A percentile compares a stretch with the other conserved stretches of the same genome.
Conservation (phyloP, 2,113 vertebrate species). For the Vanacampus margaritifer region DNA sequence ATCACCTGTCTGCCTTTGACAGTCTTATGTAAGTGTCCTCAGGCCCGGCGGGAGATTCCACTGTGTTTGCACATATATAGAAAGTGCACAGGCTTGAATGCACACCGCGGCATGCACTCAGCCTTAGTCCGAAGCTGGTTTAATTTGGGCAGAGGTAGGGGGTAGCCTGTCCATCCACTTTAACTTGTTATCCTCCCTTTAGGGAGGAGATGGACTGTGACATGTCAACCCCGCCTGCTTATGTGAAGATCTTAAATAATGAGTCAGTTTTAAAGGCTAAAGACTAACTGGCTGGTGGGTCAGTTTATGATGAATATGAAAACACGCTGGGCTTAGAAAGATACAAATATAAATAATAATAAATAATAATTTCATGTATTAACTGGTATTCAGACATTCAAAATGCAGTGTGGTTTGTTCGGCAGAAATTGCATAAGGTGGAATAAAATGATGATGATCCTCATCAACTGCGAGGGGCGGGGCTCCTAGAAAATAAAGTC, state of each 20-base stretch:
- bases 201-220: conserved; percentile 58
- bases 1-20: conserved; percentile 40
- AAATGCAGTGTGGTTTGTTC: too few species aligned
- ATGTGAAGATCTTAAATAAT: conserved; percentile 52
- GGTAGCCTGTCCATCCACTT: conserved; percentile 49
- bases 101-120: conserved; percentile 23
- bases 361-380: not conserved
- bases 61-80: conserved; percentile 36
- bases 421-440: not conserved
- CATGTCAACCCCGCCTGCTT: conserved; percentile 46
- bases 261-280: conserved; percentile 39
- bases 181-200: conserved; percentile 51
- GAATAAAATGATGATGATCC: not conserved
- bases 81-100: conserved; percentile 16
- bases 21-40: conserved; percentile 55
- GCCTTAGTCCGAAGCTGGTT: conserved; percentile 29
- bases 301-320: conserved; percentile 15
- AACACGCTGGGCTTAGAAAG: too few species aligned
- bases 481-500: too few species aligned
- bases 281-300: conserved; percentile 40
- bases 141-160: conserved; percentile 21
- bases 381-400: not conserved
- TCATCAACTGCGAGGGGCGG: not conserved
- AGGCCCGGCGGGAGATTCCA: conserved; percentile 20
- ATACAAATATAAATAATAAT: not conserved